Evolutionary conservation across 2,113 vertebrate species (phyloP).

Genomic region (Dendrocopos noguchii): DNA sequence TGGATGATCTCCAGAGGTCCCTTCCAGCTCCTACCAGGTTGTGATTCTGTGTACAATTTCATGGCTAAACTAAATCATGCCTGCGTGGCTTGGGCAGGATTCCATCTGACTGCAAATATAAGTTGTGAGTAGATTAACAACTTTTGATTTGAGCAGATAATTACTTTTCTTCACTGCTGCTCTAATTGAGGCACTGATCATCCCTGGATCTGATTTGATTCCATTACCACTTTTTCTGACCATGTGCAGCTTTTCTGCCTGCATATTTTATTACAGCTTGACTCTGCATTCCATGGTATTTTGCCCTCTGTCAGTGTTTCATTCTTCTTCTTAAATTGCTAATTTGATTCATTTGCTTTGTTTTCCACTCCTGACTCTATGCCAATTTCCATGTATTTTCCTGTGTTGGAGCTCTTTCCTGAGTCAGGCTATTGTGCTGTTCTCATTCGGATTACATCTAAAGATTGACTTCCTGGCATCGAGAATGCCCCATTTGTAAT

Average conservation of each 20-base stretch:
- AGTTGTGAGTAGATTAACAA: not conserved
- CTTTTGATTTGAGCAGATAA: not conserved
- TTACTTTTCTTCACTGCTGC: not conserved
- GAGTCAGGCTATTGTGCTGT: not conserved
- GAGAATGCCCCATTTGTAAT: not conserved
- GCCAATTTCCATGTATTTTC: not conserved
- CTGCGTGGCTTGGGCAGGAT: not conserved
- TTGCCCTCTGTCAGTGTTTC: not conserved
- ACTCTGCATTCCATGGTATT: not conserved
- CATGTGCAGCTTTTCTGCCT: not conserved
- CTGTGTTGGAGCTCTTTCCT: not conserved
- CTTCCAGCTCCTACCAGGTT: too few species aligned
- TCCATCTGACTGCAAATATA: not conserved
- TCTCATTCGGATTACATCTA: not conserved
- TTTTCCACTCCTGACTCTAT: not conserved
- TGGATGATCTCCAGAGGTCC: too few species aligned
- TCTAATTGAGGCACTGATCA: not conserved
- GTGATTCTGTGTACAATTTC: too few species aligned
- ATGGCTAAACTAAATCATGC: not conserved
- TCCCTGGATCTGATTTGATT: not conserved
- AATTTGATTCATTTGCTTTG: not conserved
- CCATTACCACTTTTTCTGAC: not conserved
- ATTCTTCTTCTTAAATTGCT: not conserved
- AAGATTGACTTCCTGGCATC: not conserved
- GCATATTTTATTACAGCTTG: not conserved